Evolutionary conservation across 2,113 vertebrate genomes (phyloP).

Genomic region (Apistogramma diplotaenia): DNA sequence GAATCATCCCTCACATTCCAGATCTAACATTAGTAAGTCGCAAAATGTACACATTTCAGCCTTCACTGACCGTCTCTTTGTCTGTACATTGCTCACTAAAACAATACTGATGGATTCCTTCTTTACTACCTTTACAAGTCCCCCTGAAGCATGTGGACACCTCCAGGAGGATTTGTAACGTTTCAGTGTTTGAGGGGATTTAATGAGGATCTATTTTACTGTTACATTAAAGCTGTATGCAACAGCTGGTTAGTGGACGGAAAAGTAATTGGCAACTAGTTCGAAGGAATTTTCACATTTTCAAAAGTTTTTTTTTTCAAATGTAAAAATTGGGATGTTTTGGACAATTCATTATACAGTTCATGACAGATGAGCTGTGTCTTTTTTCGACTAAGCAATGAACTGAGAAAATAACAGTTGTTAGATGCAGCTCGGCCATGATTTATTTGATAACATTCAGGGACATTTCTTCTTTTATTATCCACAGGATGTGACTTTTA

Average conservation of each 20-base stretch:
- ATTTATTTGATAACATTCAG: not conserved
- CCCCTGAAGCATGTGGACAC: constrained; percentile 8
- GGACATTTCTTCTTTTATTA: not conserved
- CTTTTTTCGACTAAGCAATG: not conserved
- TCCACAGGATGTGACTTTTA: too few relatives aligned
- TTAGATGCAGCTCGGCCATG: not conserved
- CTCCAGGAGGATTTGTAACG: constrained; percentile 5
- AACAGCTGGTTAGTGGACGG: not conserved
- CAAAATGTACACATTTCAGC: constrained; percentile 2
- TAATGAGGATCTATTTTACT: constrained; percentile 37
- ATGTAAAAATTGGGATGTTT: not conserved
- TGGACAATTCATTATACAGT: too few relatives aligned
- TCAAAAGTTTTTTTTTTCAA: too few relatives aligned
- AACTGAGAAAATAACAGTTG: not conserved
- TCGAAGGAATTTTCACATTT: too few relatives aligned
- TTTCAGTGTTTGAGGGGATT: not conserved
- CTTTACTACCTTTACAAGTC: constrained; percentile 30
- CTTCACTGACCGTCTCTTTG: constrained; percentile 6
- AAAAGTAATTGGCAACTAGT: not conserved
- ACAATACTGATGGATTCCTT: not conserved
- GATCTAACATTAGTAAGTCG: not conserved
- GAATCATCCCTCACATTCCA: constrained; percentile 39
- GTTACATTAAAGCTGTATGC: constrained; percentile 11
- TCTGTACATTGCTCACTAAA: constrained; percentile 1
- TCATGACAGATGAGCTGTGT: not conserved